Evolutionary conservation across 2,797 vertebrate genomes (phyloP).

Genomic region (Phylloscopus collybita): DNA sequence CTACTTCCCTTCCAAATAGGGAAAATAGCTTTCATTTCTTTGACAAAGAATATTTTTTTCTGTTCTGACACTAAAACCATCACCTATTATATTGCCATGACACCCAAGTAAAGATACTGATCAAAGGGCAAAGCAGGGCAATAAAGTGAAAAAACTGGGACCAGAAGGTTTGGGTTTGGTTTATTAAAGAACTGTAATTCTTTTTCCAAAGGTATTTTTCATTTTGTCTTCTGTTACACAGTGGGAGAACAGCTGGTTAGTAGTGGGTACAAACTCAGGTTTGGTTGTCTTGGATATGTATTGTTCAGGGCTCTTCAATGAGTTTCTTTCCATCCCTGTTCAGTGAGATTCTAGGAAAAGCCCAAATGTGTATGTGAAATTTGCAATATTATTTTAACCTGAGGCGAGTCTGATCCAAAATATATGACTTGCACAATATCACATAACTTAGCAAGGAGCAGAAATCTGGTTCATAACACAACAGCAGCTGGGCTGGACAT

Average conservation of each 20-base stretch:
- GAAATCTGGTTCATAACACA: not conserved
- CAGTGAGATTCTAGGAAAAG: not conserved
- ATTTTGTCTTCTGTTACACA: conserved; percentile 22
- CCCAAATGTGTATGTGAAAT: not conserved
- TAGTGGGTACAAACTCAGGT: not conserved
- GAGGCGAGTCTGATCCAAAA: not conserved
- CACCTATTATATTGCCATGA: conserved; percentile 61
- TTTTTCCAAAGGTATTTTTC: conserved; percentile 61
- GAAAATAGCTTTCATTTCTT: conserved; percentile 36
- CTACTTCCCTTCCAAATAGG: conserved; percentile 54
- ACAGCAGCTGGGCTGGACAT: not conserved
- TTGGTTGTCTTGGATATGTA: not conserved
- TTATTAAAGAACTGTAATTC: conserved; percentile 32
- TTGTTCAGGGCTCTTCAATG: not conserved
- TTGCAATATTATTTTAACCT: not conserved
- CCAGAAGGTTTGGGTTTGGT: conserved; percentile 35
- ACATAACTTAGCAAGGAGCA: not conserved
- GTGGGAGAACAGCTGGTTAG: conserved; percentile 15
- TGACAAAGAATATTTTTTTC: conserved; percentile 38
- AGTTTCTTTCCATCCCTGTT: not conserved
- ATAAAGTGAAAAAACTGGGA: conserved; percentile 27
- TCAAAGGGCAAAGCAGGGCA: conserved; percentile 60
- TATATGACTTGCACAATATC: not conserved
- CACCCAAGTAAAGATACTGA: conserved; percentile 54
- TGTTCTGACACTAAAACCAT: conserved; percentile 62